phyloP scores from a whole-genome alignment of 2,888 invertebrate genomes.

The Dryocosmus kuriphilus region DNA sequence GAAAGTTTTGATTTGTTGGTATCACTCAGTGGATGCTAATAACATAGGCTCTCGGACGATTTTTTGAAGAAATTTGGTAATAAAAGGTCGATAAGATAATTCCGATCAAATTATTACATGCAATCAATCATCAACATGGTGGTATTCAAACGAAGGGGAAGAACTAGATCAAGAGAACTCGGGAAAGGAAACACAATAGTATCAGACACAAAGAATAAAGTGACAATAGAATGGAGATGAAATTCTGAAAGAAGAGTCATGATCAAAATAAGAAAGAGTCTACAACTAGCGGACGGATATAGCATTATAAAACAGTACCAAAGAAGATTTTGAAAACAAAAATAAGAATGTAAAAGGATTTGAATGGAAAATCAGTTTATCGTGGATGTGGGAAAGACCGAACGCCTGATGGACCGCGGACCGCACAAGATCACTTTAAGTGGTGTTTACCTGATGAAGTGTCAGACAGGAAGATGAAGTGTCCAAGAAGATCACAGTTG shows the following conservation, averaged over 20 bases:
- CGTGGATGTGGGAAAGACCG: neutral
- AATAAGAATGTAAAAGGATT: too few species aligned
- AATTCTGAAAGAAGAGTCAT: neutral
- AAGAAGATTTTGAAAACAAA: neutral
- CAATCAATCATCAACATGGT: slow-evolving; percentile 9
- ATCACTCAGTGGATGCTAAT: slow-evolving; percentile 1
- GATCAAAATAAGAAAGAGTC: neutral
- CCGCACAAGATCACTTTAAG: slow-evolving; percentile 33
- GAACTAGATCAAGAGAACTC: neutral
- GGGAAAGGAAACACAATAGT: neutral
- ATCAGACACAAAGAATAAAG: neutral
- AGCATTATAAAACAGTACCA: neutral
- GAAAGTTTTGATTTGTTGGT: slow-evolving; percentile 3
- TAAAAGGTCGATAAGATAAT: slow-evolving; percentile 15
- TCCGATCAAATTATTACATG: neutral
- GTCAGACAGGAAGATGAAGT: neutral
- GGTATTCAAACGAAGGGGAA: neutral
- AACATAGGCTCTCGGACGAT: neutral
- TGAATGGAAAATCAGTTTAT: neutral
- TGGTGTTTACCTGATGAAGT: slow-evolving; percentile 28
- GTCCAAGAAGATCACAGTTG: slow-evolving; percentile 8
- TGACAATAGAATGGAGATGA: neutral
- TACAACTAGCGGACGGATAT: neutral
- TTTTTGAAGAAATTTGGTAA: slow-evolving; percentile 17
- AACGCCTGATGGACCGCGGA: slow-evolving; percentile 14